These are phyloP conservation scores for Adineta ricciae DNA, from an alignment of 2,888 invertebrate genomes.

Conservation along the genomic window DNA sequence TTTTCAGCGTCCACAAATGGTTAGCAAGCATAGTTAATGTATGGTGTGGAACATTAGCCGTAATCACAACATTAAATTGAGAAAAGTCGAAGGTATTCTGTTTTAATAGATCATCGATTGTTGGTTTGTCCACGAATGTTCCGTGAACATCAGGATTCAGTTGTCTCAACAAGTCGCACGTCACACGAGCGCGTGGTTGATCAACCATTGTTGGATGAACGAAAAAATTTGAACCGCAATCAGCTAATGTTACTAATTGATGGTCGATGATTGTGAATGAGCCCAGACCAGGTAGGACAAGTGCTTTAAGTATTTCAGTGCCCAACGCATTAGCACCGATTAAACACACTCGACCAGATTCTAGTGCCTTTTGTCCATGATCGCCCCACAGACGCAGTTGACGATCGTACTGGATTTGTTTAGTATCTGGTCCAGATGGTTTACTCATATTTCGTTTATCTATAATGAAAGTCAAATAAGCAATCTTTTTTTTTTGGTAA, in stretches of 20 bases:
- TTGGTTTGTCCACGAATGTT: conserved; percentile 66
- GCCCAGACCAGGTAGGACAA: conserved; percentile 69
- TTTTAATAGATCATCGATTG: not conserved
- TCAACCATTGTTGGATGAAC: conserved; percentile 55
- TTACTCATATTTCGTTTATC: not conserved
- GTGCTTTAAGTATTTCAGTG: conserved; percentile 83
- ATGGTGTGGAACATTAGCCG: conserved; percentile 28
- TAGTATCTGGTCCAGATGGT: conserved; percentile 25
- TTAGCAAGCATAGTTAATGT: conserved; percentile 64
- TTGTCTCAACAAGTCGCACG: conserved; percentile 71
- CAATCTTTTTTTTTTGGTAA: too few species aligned
- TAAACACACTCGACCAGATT: conserved; percentile 77
- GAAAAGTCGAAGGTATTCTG: not conserved
- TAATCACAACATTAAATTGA: not conserved
- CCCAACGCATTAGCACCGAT: conserved; percentile 85
- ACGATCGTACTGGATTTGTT: conserved; percentile 52
- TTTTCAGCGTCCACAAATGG: conserved; percentile 70
- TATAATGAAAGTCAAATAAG: too few species aligned
- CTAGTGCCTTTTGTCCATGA: conserved; percentile 80
- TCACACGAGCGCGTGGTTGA: conserved; percentile 64
- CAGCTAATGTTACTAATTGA: conserved; percentile 72
- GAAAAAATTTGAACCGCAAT: conserved; percentile 47
- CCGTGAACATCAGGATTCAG: conserved; percentile 84
- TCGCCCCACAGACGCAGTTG: conserved; percentile 75
- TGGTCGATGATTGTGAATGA: conserved; percentile 75